Percentiles rank a stretch among this genome's conserved stretches.
phyloP scores from a whole-genome alignment of 2,888 invertebrate species.

The Zaprionus lineosus region DNA sequence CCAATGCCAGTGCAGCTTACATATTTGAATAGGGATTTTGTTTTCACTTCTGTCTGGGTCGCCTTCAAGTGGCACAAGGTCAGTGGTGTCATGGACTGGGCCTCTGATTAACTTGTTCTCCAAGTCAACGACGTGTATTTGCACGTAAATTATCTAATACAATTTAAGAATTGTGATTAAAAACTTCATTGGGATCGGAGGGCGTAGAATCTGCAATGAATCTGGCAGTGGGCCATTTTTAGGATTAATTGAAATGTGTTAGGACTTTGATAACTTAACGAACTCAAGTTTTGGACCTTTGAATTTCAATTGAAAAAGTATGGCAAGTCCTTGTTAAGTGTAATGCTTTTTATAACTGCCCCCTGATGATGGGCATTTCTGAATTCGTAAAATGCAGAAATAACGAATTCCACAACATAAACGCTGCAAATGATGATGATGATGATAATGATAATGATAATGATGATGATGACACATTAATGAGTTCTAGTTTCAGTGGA shows the following conservation, averaged over 20 bases:
- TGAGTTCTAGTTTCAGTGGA: slow-evolving; percentile 52
- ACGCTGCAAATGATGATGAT: slow-evolving; percentile 7
- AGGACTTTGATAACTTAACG: too few relatives aligned
- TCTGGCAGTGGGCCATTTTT: too few relatives aligned
- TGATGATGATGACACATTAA: slow-evolving; percentile 58
- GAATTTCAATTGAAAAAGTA: too few relatives aligned
- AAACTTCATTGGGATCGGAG: too few relatives aligned
- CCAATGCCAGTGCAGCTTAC: slow-evolving; percentile 40
- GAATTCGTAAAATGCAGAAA: slow-evolving; percentile 8
- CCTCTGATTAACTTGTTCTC: slow-evolving; percentile 51
- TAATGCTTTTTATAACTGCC: not conserved
- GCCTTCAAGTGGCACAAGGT: slow-evolving; percentile 71
- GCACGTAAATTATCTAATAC: slow-evolving; percentile 45
- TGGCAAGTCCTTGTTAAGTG: not conserved
- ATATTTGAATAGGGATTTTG: slow-evolving; percentile 76
- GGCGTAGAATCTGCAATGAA: too few relatives aligned
- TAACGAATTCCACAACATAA: slow-evolving; percentile 2
- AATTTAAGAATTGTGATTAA: slow-evolving; percentile 1
- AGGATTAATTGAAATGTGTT: too few relatives aligned
- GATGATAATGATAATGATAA: slow-evolving; percentile 17
- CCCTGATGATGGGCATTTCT: not conserved
- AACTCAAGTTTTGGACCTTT: too few relatives aligned
- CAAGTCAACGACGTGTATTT: not conserved
- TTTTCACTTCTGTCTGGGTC: slow-evolving; percentile 70
- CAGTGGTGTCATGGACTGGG: slow-evolving; percentile 52